These are phyloP conservation scores for Notarius lentiginosus DNA, from an alignment of 2,113 vertebrate species.

Conservation along the genomic window DNA sequence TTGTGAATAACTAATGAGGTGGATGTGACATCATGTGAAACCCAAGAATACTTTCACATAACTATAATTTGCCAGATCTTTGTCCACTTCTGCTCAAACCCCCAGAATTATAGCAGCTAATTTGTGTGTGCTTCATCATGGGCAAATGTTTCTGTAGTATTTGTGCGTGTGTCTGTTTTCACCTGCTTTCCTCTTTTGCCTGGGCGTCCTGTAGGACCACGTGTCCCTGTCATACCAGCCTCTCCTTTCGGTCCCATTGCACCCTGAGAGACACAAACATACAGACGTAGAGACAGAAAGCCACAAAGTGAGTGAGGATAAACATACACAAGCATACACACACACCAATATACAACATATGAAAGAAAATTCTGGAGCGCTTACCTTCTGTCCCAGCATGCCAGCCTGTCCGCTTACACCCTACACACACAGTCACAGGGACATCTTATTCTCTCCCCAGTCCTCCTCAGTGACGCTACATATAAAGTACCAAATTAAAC, in stretches of 20 bases:
- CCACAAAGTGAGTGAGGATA: background rate
- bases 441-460: background rate
- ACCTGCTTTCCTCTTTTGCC: slow-evolving; percentile 87
- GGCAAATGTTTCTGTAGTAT: background rate
- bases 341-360: background rate
- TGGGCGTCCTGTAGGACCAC: slow-evolving; percentile 83
- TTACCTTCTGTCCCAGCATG: slow-evolving; percentile 79
- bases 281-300: background rate
- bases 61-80: too few relatives aligned
- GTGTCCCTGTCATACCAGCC: slow-evolving; percentile 75
- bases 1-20: too few relatives aligned
- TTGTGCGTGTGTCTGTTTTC: slow-evolving; percentile 16
- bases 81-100: too few relatives aligned
- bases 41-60: too few relatives aligned
- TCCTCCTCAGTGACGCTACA: background rate
- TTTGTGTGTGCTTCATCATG: too few relatives aligned
- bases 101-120: too few relatives aligned
- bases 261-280: slow-evolving; percentile 67
- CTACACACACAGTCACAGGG: background rate
- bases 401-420: background rate
- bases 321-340: background rate
- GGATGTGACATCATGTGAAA: too few relatives aligned
- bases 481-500: background rate
- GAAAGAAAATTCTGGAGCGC: slow-evolving; percentile 17
- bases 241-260: slow-evolving; percentile 86